Base-by-base conservation (phyloP, 2,888 invertebrate species). In the Blera fallax region DNA sequence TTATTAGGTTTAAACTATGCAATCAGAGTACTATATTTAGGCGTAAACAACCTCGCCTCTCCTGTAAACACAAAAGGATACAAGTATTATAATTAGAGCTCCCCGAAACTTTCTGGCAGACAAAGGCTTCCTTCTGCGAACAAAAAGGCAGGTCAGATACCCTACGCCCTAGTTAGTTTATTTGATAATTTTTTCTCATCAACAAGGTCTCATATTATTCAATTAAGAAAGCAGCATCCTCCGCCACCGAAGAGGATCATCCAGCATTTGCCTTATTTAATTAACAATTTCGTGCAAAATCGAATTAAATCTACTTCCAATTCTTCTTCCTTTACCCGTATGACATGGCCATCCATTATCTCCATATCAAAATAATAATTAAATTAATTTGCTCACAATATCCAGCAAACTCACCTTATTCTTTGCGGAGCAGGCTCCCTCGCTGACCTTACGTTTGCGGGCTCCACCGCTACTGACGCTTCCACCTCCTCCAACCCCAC, bases 371-470 rank as follows among this genome's bases (percentile, higher is more conserved):
- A 70, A 48, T 58, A 48, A 50, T 50, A 52, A 40, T 84, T 69
- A 64, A 76, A 74, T 84, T 70, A 50, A 73, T 78, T 82, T 58
- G 18, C 32, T 37, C 34, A 8, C 50, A 43, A 45, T 58, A 69
- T 48, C 43, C 4, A 43, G 29, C 21, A 18, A 64, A 82, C 89
- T 89, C 87, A 92, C 92, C 90, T 92, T 92, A 87, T 89, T 90
- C 88, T 92, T 92, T 74, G 90, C 90, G 45, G 91, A 91, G 87
- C 90, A 91, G 78, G 89, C 90, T 88, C 91, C 92, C 89, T 91
- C 92, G 87, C 92, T 92, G 77, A 90, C 89, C 89, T 91, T 91
- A 52, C 92, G 90, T 85, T 92, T 92, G 79, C 92, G 89, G 60
- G 90, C 88, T 40, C 89, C 89, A 62, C 88, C 88, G n/a, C 88